Evolutionary conservation across 2,113 vertebrate genomes (phyloP).

Genomic region (Orcinus orca): DNA sequence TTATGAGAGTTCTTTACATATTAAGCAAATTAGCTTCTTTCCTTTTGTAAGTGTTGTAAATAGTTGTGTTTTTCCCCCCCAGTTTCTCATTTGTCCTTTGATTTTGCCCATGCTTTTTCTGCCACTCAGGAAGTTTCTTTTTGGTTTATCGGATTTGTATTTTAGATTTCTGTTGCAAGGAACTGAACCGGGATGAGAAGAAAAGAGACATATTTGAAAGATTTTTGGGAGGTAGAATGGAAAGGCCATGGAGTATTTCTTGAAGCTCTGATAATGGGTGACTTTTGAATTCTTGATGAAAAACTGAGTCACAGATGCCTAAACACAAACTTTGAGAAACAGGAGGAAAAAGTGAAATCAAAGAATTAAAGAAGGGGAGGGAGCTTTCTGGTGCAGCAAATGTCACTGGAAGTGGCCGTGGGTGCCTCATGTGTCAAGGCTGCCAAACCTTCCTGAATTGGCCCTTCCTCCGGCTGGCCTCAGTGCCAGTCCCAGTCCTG

Average conservation of each 20-base stretch:
- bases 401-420: rapidly evolving
- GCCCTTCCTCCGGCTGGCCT: rapidly evolving
- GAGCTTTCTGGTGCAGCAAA: not conserved
- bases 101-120: not conserved
- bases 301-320: not conserved
- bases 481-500: not conserved
- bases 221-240: not conserved
- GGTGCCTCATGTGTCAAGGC: rapidly evolving
- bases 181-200: not conserved
- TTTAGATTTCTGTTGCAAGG: not conserved
- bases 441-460: rapidly evolving
- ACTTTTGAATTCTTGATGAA: not conserved
- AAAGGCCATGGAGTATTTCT: not conserved
- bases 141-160: not conserved
- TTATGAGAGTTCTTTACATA: not conserved
- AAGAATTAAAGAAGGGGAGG: rapidly evolving
- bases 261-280: not conserved
- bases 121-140: not conserved
- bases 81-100: not conserved
- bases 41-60: not conserved
- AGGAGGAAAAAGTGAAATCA: not conserved
- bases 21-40: not conserved
- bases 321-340: no score
- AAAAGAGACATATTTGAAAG: not conserved
- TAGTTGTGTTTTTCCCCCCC: no score